These are phyloP conservation scores for Sesia apiformis DNA, from an alignment of 2,888 invertebrate species.

Conservation along the genomic window DNA sequence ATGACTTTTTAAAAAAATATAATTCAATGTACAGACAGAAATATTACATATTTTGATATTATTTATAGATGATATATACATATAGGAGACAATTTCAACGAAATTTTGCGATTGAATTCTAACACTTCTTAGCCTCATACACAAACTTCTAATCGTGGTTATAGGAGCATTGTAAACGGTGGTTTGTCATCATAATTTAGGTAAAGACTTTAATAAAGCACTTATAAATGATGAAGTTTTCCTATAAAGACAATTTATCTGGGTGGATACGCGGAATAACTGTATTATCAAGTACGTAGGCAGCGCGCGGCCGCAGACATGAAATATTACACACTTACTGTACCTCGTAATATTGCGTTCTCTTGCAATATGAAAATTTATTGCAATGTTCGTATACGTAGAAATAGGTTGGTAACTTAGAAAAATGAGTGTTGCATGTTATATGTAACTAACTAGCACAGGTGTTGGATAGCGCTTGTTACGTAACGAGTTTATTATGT, in stretches of 20 bases:
- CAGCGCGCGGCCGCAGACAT: conserved; percentile 46
- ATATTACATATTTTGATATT: too few species aligned
- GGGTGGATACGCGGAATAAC: conserved; percentile 38
- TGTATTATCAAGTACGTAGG: conserved; percentile 44
- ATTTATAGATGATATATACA: too few species aligned
- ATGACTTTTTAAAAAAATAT: too few species aligned
- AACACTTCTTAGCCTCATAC: too few species aligned
- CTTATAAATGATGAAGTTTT: conserved; percentile 17
- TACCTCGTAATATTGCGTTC: conserved; percentile 65
- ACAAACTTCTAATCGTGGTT: too few species aligned
- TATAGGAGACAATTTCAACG: too few species aligned
- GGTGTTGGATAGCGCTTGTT: neutral
- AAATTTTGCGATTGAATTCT: too few species aligned
- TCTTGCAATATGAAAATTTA: conserved; percentile 71
- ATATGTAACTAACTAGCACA: conserved; percentile 18
- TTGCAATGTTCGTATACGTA: conserved; percentile 49
- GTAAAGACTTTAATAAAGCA: conserved; percentile 9
- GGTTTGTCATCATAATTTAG: neutral
- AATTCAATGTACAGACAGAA: too few species aligned
- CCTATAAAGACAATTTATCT: conserved; percentile 31
- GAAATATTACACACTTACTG: conserved; percentile 61
- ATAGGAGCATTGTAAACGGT: neutral
- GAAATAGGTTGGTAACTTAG: conserved; percentile 46
- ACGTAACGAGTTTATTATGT: too few species aligned
- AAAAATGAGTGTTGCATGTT: conserved; percentile 37